Base-by-base conservation (phyloP, 1,140 invertebrate genomes). In the Prorops nasuta region DNA sequence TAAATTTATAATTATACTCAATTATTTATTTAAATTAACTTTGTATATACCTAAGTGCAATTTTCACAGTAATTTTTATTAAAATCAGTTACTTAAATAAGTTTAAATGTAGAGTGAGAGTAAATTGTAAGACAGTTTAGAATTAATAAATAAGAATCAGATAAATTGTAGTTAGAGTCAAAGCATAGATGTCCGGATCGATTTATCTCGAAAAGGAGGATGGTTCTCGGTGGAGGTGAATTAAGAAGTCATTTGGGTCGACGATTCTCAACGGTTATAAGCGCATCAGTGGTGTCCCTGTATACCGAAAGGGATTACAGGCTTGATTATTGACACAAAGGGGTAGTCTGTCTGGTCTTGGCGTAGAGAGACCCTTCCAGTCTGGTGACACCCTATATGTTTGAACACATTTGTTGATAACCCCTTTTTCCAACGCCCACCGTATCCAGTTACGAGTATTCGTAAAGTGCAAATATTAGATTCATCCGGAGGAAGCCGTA, bases 381-480 rank as follows among this genome's bases (percentile, higher is more conserved):
- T 54, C 48, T 51, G 52, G 49, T 65, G 69, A 69, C 66, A 73
- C 66, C 66, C 71, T 73, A 72, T 70, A 72, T 74, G 71, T 76
- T 76, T 76, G 66, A 74, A 76, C 73, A 76, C 68, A 73, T 74
- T 76, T 76, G 69, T 72, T 73, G 71, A 76, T 73, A 71, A 72
- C 71, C 71, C 67, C 65, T 71, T 70, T 60, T 6, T 60, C 66
- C 57, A 55, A 56, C 58, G 56, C 56, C 45, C 53, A 49, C n/a
- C 54, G 64, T 64, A 72, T 72, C 53, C 48, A 60, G 58, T 73
- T 73, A 72, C 71, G 49, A 40, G 66, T 49, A 62, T 62, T 62
- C 56, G 53, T 50, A 18, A 28, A 60, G 58, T 54, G 21, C 58
- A 61, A 61, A 61, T 56, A 61, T 35, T 49, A 38, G 54, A 52